Evolutionary conservation across 1,140 invertebrate genomes (phyloP), one percentile per base, ranked within the genome.

Genomic region (Zaprionus gabonicus): DNA sequence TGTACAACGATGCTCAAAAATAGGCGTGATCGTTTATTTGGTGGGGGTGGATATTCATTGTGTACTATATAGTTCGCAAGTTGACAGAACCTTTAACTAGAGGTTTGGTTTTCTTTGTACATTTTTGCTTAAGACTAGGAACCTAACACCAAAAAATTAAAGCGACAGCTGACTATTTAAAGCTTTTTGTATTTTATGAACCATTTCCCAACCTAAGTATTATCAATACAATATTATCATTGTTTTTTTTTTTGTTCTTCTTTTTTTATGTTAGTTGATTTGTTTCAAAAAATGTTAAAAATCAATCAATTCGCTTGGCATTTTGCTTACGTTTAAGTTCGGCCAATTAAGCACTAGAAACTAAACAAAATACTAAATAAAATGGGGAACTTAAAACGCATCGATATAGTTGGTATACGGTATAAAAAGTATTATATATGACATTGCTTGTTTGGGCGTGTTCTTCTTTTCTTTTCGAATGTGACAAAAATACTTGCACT

Each of bases 401-500:
- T 68, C 55, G 12, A 17, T 34, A 34, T 46, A 20, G 55, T 60
- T 49, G n/a, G 20, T 38, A 59, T 73, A 41, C 25, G 23, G n/a
- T 20, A 46, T 5, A 59, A 59, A 68, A 34, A 28, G 41, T 44
- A 67, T 57, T 57, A 67, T 44, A 49, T n/a, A 36, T 13, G 28
- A 36, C 2, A 28, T 25, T 55, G 9, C 36, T 71, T 34, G 34
- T 44, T 41, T 55, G 6, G 23, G 41, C 62, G 1, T 46, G 38
- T 20, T 23, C 12, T 64, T 66, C 15, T 41, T 74, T 41, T 57
- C 13, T 13, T 66, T 82, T 76, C 74, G 71, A 75, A 76, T 84
- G 74, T 81, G 85, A 79, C 85, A 88, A 80, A 91, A 90, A 92
- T 92, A 92, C 84, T 92, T 92, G 91, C 91, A 92, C 91, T 91